A percentile compares a stretch with the other conserved stretches of the same genome.
Conservation (phyloP, 1,140 invertebrate species). For the Callitettix versicolor region DNA sequence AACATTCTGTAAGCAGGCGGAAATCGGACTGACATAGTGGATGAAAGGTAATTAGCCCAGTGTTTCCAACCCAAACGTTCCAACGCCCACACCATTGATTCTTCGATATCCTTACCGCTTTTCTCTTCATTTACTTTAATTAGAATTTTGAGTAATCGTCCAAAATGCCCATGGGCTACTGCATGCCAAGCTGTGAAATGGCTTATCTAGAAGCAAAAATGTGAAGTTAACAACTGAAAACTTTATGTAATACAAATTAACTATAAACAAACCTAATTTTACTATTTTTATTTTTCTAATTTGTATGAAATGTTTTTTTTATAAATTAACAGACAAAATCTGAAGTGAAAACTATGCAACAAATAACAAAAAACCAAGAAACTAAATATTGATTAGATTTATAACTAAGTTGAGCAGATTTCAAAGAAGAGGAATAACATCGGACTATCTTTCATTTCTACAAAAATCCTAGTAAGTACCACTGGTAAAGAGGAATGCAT, state of each 20-base stretch:
- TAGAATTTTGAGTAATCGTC: conserved; percentile 65
- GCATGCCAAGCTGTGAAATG: conserved; percentile 70
- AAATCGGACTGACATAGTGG: conserved; percentile 16
- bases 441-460: no score
- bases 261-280: background rate
- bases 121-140: conserved; percentile 70
- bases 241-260: conserved; percentile 7
- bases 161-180: conserved; percentile 62
- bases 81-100: conserved; percentile 28
- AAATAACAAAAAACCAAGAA: no score
- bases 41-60: background rate
- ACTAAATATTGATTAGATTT: no score
- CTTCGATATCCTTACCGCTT: conserved; percentile 57
- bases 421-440: no score
- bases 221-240: conserved; percentile 4
- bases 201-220: conserved; percentile 18
- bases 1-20: conserved; percentile 17
- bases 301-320: conserved; percentile 9
- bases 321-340: no score
- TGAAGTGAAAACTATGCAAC: no score
- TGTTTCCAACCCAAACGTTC: conserved; percentile 15
- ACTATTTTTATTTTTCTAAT: background rate
- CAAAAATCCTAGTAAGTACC: no score
- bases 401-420: no score
- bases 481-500: no score